Evolutionary conservation across 1,140 invertebrate species (phyloP), one percentile per base, ranked within the genome.

Genomic region (Leptinotarsa undecemlineata): DNA sequence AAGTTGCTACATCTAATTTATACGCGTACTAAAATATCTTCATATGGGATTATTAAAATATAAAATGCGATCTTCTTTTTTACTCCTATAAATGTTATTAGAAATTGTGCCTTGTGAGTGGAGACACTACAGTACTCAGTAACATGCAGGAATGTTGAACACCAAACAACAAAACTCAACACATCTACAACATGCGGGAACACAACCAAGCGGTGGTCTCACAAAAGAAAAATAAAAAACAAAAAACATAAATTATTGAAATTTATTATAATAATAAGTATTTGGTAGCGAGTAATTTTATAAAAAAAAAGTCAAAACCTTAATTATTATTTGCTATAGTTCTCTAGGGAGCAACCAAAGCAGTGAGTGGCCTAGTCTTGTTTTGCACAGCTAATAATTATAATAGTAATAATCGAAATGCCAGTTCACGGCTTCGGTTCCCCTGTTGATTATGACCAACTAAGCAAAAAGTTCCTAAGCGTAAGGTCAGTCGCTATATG

Each of bases 251-350:
- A 85, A 84, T 84, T 83, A 85, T 80, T 83, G 82, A 72, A 83
- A 78, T 83, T 84, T 85, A 83, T 85, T 85, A 83, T 74, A 80
- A 83, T 74, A 80, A 81, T 69, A 64, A 64, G 80, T 85, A 85
- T 85, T 85, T 85, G 84, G 84, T 85, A 84, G 83, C 82, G 84
- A 82, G 82, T 72, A 77, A 82, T 82, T 82, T 81, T 81, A 82
- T 83, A 84, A 81, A 82, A 42, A 33, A 82, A 82, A 81, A 79
- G 74, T 75, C 73, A 81, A 80, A 77, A 78, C 73, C 78, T 81
- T 78, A 80, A 82, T 76, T 76, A 81, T 80, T 77, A 80, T 81
- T 81, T 79, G 76, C 80, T 82, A 80, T 47, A 74, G 76, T 78
- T 77, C 71, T 79, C 75, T 75, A 69, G 67, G 73, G 76, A 71